Evolutionary conservation across 2,797 vertebrate species (phyloP).

Genomic region (Syncerus caffer): DNA sequence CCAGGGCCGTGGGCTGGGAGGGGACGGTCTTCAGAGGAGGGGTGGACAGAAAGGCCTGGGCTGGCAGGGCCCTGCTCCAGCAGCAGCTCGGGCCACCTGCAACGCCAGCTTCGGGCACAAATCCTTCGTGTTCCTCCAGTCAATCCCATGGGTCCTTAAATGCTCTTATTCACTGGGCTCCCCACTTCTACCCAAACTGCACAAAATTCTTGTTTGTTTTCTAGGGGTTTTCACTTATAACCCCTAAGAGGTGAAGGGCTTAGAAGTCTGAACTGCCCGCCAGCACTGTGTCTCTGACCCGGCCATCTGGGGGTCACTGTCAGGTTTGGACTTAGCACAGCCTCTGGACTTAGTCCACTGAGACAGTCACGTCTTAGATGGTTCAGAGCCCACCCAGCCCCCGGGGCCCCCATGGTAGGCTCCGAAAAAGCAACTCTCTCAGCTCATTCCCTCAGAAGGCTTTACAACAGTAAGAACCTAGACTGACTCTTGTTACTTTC

Average conservation of each 20-base stretch:
- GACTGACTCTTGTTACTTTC: neutral
- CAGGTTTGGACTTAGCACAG: neutral
- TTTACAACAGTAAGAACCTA: neutral
- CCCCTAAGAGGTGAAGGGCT: neutral
- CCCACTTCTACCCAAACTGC: neutral
- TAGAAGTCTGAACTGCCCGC: neutral
- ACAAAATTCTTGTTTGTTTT: neutral
- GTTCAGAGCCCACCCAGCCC: neutral
- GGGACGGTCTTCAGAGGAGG: neutral
- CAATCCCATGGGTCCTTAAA: neutral
- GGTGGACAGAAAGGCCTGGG: neutral
- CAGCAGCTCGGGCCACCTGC: neutral
- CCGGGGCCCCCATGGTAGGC: fast-evolving
- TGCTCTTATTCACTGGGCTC: too few species aligned
- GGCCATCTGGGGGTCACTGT: neutral
- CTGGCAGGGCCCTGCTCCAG: neutral
- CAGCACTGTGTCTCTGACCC: neutral
- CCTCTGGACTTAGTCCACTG: fast-evolving
- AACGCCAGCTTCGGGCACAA: neutral
- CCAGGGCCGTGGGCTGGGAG: neutral
- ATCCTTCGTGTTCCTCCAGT: neutral
- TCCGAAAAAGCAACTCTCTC: neutral
- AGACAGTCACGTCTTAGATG: neutral
- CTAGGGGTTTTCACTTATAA: neutral
- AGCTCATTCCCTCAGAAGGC: neutral